These are phyloP conservation scores for Pemphigus obesinymphae DNA, from an alignment of 1,140 invertebrate species.

Conservation along the genomic window DNA sequence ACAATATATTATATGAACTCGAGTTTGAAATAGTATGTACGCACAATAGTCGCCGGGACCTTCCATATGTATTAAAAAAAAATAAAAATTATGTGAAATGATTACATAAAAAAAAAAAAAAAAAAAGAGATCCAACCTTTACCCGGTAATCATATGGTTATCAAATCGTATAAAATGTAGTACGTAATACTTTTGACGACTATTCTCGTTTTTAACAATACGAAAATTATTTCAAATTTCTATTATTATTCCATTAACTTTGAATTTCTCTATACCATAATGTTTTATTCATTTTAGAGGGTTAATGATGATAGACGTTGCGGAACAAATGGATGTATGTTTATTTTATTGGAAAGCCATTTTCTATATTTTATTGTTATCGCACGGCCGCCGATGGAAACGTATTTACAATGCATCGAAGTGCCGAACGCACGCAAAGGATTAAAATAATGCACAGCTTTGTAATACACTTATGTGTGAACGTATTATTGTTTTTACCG, in stretches of 20 bases:
- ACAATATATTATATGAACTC: not conserved
- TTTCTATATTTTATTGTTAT: not conserved
- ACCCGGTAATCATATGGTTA: not conserved
- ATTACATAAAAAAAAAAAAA: too few relatives aligned
- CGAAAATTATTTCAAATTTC: too few relatives aligned
- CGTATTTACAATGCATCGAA: not conserved
- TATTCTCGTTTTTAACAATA: too few relatives aligned
- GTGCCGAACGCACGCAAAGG: not conserved
- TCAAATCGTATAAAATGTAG: not conserved
- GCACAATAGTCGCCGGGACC: not conserved
- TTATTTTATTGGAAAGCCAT: not conserved
- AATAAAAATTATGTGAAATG: too few relatives aligned
- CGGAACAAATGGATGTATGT: not conserved
- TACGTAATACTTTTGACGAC: too few relatives aligned
- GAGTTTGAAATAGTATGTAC: not conserved
- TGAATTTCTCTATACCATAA: too few relatives aligned
- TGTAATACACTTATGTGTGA: too few relatives aligned
- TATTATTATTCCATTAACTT: too few relatives aligned
- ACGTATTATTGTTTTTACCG: too few relatives aligned
- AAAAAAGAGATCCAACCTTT: too few relatives aligned
- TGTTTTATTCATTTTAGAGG: not conserved
- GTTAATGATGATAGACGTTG: not conserved
- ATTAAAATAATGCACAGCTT: not conserved
- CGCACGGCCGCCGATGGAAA: not conserved
- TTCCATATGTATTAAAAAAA: conserved; percentile 9